These are phyloP conservation scores for Rhineura floridana DNA, from an alignment of 2,113 vertebrate genomes.

Conservation along the genomic window DNA sequence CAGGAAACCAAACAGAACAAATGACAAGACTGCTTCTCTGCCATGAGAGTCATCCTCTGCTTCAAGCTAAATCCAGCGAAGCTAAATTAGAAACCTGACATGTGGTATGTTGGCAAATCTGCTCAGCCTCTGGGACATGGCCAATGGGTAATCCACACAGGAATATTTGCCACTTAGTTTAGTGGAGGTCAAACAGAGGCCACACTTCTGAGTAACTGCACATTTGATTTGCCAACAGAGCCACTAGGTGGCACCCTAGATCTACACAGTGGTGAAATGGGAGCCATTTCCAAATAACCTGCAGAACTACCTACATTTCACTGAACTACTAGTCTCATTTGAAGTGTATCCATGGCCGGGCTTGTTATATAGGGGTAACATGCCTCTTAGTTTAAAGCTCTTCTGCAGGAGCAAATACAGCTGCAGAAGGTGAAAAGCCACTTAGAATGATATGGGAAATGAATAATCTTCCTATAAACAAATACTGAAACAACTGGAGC, in stretches of 20 bases:
- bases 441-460: neutral
- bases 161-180: conserved; percentile 15
- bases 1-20: conserved; percentile 6
- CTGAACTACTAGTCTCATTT: neutral
- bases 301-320: neutral
- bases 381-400: neutral
- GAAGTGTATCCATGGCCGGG: neutral
- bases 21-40: neutral
- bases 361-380: neutral
- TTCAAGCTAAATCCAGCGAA: neutral
- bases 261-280: neutral
- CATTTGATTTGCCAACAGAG: neutral
- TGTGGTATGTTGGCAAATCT: neutral
- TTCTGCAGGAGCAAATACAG: neutral
- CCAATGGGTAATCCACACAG: conserved; percentile 23
- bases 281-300: neutral
- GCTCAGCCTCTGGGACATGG: neutral
- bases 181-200: neutral
- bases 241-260: conserved; percentile 70
- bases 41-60: accelerated
- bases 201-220: neutral
- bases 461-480: neutral
- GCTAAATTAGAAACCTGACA: neutral
- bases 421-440: neutral
- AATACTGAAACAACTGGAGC: neutral